Evolutionary conservation across 2,797 vertebrate species (phyloP).

Genomic region (Lagorchestes hirsutus): DNA sequence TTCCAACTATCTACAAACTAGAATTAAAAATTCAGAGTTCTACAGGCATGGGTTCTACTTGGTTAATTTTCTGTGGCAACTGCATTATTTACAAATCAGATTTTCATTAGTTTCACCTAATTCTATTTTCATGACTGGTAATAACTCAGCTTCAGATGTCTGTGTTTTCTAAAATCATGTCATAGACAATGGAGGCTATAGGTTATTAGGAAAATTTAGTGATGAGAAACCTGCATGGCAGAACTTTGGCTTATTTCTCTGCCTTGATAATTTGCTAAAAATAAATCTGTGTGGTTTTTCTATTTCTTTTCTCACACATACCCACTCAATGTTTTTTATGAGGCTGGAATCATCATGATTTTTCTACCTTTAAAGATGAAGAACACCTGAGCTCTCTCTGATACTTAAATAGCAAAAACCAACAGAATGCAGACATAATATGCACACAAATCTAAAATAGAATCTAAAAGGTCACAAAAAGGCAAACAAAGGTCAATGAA

Average conservation of each 20-base stretch:
- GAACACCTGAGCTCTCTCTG: background rate
- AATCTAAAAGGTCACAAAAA: background rate
- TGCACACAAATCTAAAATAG: background rate
- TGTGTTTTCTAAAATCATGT: background rate
- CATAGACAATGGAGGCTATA: background rate
- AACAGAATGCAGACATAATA: background rate
- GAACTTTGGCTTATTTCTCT: background rate
- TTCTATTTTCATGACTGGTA: background rate
- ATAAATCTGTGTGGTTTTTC: background rate
- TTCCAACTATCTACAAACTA: background rate
- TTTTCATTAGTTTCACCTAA: conserved; percentile 15
- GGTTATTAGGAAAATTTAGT: background rate
- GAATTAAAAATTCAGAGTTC: conserved; percentile 16
- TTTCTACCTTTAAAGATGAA: background rate
- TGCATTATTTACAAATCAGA: conserved; percentile 16
- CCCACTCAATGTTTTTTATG: background rate
- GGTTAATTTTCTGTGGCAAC: conserved; percentile 47
- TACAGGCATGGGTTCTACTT: background rate
- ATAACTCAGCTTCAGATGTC: background rate
- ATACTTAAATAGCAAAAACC: background rate
- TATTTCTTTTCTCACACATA: background rate
- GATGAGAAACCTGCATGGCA: background rate
- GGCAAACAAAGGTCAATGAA: conserved; percentile 5
- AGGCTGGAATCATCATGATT: background rate
- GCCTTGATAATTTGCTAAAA: conserved; percentile 21